Conservation (phyloP, 2,113 vertebrate genomes). For the Xyliphius kryptos region DNA sequence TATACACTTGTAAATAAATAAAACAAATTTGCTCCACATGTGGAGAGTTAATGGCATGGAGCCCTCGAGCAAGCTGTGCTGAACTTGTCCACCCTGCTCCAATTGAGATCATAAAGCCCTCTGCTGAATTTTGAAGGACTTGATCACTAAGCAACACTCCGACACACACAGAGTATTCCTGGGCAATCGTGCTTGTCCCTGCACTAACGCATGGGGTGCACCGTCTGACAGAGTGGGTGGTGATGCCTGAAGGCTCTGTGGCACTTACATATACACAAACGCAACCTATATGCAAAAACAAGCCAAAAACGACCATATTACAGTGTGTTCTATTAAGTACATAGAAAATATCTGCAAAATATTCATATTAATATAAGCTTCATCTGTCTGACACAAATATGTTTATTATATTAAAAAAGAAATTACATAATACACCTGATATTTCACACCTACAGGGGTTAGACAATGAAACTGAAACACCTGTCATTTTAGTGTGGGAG, state of each 20-base stretch:
- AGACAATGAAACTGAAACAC: too few species aligned
- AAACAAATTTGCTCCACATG: slow-evolving; percentile 71
- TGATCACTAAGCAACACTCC: slow-evolving; percentile 57
- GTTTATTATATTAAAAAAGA: too few species aligned
- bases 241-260: slow-evolving; percentile 50
- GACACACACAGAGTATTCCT: slow-evolving; percentile 60
- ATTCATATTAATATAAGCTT: too few species aligned
- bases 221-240: slow-evolving; percentile 57
- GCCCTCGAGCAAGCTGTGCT: slow-evolving; percentile 33
- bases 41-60: slow-evolving; percentile 53
- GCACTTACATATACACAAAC: slow-evolving; percentile 40
- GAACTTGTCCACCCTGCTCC: slow-evolving; percentile 67
- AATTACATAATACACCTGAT: too few species aligned
- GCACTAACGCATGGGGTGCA: slow-evolving; percentile 9
- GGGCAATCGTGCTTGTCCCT: slow-evolving; percentile 50
- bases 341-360: too few species aligned
- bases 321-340: too few species aligned
- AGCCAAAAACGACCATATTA: slow-evolving; percentile 43
- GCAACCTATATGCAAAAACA: slow-evolving; percentile 41
- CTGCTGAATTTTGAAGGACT: slow-evolving; percentile 65
- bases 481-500: too few species aligned
- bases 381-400: too few species aligned
- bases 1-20: slow-evolving; percentile 51
- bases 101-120: slow-evolving; percentile 68
- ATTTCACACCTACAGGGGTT: too few species aligned